Evolutionary conservation across 2,113 vertebrate species (phyloP), one percentile per base, ranked within the genome.

Genomic region (Canis aureus): DNA sequence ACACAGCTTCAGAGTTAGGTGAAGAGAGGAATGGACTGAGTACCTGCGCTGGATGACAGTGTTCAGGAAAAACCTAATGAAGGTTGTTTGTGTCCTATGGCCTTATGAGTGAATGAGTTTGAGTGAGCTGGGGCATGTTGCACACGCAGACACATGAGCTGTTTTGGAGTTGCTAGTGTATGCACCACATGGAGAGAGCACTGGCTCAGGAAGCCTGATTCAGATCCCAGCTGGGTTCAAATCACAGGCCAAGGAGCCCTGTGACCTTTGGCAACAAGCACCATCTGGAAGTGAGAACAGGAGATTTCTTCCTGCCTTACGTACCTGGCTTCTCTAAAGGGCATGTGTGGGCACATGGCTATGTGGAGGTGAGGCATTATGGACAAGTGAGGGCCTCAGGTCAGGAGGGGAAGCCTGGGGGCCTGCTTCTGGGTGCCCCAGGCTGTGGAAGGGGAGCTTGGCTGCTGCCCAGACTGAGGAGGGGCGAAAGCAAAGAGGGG

Each of bases 81-180:
- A 1, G 10, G 91, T 29, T 13, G 62, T 43, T 60, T 51, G 57
- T 80, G 80, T 60, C 78, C 73, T 4, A 0, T 23, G 80, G 81
- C 71, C 11, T 25, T 15, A 8, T 11, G 7, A 19, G 57, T 43
- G 38, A 59, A 29, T 5, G 49, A 16, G 66, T 25, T 3, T 51
- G 66, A 38, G 19, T 27, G 79, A 87, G 43, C 82, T 55, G 35
- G 64, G 57, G 32, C 9, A 0, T 12, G 16, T 27, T 1, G n/a
- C 57, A 74, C 51, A 7, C 19, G 0, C 8, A 25, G 62, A 11
- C 12, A 0, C 23, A 1, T 1, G 27, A 51, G 59, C 53, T 43
- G 71, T 19, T 57, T 11, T 12, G 43, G 59, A 11, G 23, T 1
- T 19, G 38, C 27, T 2, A 1, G 35, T 64, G 57, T 23, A 23